Evolutionary conservation across 2,113 vertebrate genomes (phyloP), one percentile per base, ranked within the genome.

Genomic region (Sinocyclocheilus anshuiensis): DNA sequence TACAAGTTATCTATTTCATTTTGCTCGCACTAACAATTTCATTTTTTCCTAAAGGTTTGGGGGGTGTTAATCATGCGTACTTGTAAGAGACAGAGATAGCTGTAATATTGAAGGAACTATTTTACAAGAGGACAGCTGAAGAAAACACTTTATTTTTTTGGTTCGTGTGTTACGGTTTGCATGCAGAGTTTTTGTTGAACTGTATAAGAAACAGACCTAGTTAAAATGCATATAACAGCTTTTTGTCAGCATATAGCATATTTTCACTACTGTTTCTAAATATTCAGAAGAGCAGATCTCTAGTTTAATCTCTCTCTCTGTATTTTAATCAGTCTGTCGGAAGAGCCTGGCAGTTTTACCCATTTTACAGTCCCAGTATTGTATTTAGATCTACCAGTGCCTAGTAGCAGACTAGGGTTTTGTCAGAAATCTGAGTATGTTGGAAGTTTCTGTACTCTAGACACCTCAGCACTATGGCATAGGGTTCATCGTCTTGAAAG

Each of bases 1-100:
- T 93, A 88, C 42, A 45, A 45, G 42, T 84, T 11, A 92, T 45
- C 12, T 87, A 83, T 85, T 80, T 88, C 77, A 20, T 50, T 84
- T 71, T 88, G 86, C 18, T 33, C 71, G 12, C 6, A 84, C 67
- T 80, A 71, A 84, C 81, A 65, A n/a, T 48, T n/a, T 63, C 6
- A 11, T n/a, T 87, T 86, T 45, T 71, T 75, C 8, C 77, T 81
- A n/a, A 81, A 18, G 11, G 16, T 42, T 42, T 8, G 6, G 24
- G 18, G 13, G 36, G 55, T 7, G 11, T n/a, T 36, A 22, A 36
- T 57, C n/a, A 15, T 59, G 53, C 6, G 13, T 53, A 26, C 24
- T 42, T 39, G 53, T 20, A 29, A 50, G 80, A 26, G 61, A 29
- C 13, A 0, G 29, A 50, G 45, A 48, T 82, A 26, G 42, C 80